Evolutionary conservation across 1,140 invertebrate genomes (phyloP).

Genomic region (Halesus radiatus): DNA sequence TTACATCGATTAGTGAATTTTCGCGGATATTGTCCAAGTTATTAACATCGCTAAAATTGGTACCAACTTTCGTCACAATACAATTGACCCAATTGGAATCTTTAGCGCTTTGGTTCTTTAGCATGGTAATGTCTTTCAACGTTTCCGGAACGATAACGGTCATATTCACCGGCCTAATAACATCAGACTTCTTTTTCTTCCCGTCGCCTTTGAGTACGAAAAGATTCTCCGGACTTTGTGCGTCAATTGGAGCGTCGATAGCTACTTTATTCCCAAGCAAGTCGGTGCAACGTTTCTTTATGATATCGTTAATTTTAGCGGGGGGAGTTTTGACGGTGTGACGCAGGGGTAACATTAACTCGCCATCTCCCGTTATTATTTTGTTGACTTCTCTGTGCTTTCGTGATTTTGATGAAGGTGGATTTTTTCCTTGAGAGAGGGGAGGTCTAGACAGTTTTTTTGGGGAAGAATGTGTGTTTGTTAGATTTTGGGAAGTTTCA

Average conservation of each 20-base stretch:
- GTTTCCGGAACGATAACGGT: conserved; percentile 19
- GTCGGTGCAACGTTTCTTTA: too few species aligned
- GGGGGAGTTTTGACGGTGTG: not conserved
- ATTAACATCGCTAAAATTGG: not conserved
- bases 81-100: conserved; percentile 12
- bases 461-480: not conserved
- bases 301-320: not conserved
- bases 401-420: not conserved
- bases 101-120: not conserved
- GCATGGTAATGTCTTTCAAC: not conserved
- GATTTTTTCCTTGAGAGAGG: not conserved
- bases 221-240: not conserved
- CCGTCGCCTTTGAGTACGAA: conserved; percentile 16
- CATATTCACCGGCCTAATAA: not conserved
- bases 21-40: not conserved
- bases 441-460: not conserved
- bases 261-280: not conserved
- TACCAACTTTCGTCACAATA: not conserved
- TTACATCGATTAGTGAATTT: not conserved
- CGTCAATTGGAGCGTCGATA: too few species aligned
- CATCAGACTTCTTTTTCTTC: not conserved
- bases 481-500: not conserved
- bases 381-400: not conserved
- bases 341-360: not conserved
- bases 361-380: not conserved